phyloP scores from a whole-genome alignment of 2,797 vertebrate genomes.

The Hippoglossus hippoglossus region DNA sequence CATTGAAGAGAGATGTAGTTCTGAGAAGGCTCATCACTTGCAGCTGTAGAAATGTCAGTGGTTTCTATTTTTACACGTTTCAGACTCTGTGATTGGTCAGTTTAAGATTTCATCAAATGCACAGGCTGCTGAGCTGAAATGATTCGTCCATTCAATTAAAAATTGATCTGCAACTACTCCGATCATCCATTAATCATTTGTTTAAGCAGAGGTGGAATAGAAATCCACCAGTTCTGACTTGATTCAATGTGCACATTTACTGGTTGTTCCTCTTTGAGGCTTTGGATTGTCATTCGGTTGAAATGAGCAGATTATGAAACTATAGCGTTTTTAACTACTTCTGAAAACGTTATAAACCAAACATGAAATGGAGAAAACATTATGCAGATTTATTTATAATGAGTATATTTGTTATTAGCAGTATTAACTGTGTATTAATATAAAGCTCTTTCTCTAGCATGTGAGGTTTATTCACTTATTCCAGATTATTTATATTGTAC shows the following conservation, averaged over 20 bases:
- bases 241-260: background rate
- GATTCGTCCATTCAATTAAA: conserved; percentile 12
- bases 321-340: too few relatives aligned
- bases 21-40: conserved; percentile 10
- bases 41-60: conserved; percentile 55
- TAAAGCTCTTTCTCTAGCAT: too few relatives aligned
- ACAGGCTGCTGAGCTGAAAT: conserved; percentile 13
- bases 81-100: conserved; percentile 34
- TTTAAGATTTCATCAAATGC: conserved; percentile 27
- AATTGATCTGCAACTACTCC: conserved; percentile 21
- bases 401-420: background rate
- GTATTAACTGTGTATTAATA: too few relatives aligned
- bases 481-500: background rate
- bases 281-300: background rate
- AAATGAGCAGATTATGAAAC: background rate
- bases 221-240: background rate
- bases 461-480: too few relatives aligned
- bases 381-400: background rate
- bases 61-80: conserved; percentile 58
- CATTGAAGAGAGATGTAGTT: conserved; percentile 10
- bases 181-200: background rate
- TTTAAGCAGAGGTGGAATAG: background rate
- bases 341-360: background rate
- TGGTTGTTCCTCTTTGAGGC: background rate
- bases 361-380: background rate